phyloP scores from a whole-genome alignment of 1,140 invertebrate genomes.

The Drosophila hydei region DNA sequence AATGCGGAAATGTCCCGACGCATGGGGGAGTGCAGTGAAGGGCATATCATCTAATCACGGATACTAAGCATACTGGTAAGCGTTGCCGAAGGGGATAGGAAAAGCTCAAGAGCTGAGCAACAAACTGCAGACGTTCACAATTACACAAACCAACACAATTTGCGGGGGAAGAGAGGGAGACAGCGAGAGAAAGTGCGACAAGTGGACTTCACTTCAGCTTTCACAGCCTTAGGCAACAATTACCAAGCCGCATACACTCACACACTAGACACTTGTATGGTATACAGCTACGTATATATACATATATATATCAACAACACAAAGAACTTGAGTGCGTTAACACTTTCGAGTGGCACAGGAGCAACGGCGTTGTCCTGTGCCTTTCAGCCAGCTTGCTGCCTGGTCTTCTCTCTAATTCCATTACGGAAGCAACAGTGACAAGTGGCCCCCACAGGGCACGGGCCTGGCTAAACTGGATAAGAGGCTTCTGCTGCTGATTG shows the following conservation, averaged over 20 bases:
- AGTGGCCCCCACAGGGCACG: constrained; percentile 59
- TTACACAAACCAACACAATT: constrained; percentile 42
- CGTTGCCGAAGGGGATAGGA: constrained; percentile 30
- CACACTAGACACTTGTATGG: constrained; percentile 7
- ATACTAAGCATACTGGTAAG: constrained; percentile 74
- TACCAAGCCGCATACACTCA: constrained; percentile 36
- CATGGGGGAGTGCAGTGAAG: constrained; percentile 6
- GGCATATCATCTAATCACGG: constrained; percentile 68
- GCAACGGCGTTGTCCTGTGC: constrained; percentile 23
- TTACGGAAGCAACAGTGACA: constrained; percentile 82
- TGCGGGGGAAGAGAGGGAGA: neutral
- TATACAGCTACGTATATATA: constrained; percentile 6
- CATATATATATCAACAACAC: constrained; percentile 29
- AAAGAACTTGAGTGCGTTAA: constrained; percentile 77
- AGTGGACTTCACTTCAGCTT: constrained; percentile 48
- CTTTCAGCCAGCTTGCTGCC: constrained; percentile 1
- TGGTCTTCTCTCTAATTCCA: constrained; percentile 64
- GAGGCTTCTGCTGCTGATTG: constrained; percentile 62
- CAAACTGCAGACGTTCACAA: constrained; percentile 77
- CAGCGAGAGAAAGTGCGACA: constrained; percentile 9
- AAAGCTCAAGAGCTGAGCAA: constrained; percentile 55
- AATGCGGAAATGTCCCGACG: constrained; percentile 48
- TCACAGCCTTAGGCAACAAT: constrained; percentile 49
- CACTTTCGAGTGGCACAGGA: constrained; percentile 65
- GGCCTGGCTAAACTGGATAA: constrained; percentile 27